These are phyloP conservation scores for Petrocephalus sullivani DNA, from an alignment of 2,797 vertebrate genomes.

Conservation along the genomic window DNA sequence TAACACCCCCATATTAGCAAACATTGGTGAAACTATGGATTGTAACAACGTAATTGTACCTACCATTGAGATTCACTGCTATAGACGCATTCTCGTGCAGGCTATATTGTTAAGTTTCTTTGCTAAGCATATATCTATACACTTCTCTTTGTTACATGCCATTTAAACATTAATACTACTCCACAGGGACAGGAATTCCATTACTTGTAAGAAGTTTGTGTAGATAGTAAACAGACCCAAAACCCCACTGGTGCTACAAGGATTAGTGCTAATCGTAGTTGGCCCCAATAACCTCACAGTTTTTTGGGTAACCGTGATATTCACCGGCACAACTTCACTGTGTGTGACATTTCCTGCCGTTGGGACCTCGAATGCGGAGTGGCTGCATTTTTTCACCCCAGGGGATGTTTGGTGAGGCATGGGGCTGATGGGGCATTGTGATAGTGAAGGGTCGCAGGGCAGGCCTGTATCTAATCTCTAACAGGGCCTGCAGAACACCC, in stretches of 20 bases:
- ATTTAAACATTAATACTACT: background rate
- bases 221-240: background rate
- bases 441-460: background rate
- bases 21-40: background rate
- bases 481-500: background rate
- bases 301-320: background rate
- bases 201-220: background rate
- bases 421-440: background rate
- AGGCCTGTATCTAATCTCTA: background rate
- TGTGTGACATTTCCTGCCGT: background rate
- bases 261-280: background rate
- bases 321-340: background rate
- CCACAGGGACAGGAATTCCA: background rate
- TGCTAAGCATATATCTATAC: background rate
- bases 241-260: background rate
- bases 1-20: background rate
- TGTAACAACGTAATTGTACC: background rate
- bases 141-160: background rate
- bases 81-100: background rate
- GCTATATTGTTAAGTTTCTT: background rate
- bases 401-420: background rate
- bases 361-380: background rate
- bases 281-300: background rate
- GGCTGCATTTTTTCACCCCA: background rate
- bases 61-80: background rate